Evolutionary conservation across 2,113 vertebrate species (phyloP).

Genomic region (Pseudonaja textilis): DNA sequence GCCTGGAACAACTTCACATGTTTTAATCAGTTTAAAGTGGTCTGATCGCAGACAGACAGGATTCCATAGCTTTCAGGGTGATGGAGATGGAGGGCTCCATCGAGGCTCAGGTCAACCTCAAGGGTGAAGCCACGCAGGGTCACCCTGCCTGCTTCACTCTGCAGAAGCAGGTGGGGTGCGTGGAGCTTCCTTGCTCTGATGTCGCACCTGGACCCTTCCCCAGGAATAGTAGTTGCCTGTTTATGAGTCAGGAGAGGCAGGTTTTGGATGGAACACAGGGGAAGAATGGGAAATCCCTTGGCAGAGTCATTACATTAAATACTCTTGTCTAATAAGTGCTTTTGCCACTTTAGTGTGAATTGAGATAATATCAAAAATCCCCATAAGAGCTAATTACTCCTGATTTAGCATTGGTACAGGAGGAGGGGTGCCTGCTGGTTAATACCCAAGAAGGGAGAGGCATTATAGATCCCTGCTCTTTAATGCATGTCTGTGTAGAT

Average conservation of each 20-base stretch:
- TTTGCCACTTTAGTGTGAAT: conserved; percentile 59
- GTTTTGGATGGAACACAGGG: background rate
- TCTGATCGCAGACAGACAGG: background rate
- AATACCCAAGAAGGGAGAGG: conserved; percentile 47
- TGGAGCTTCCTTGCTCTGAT: background rate
- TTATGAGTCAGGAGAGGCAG: background rate
- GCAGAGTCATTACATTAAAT: conserved; percentile 27
- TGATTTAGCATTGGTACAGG: conserved; percentile 61
- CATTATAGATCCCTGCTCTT: background rate
- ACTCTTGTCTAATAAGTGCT: conserved; percentile 58
- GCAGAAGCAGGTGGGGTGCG: background rate
- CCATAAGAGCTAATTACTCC: conserved; percentile 66
- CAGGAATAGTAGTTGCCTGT: background rate
- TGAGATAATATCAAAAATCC: conserved; percentile 62
- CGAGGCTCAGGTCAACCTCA: background rate
- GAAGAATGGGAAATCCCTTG: conserved; percentile 45
- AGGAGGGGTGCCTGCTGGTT: conserved; percentile 36
- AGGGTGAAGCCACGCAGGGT: background rate
- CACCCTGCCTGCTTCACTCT: background rate
- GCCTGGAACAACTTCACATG: background rate
- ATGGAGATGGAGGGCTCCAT: background rate
- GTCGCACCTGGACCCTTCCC: background rate
- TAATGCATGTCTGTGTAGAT: fast-evolving
- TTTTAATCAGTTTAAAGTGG: background rate
- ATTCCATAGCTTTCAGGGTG: background rate